These are phyloP conservation scores for Acholoe squamosa DNA, from an alignment of 2,888 invertebrate genomes.

Conservation along the genomic window DNA sequence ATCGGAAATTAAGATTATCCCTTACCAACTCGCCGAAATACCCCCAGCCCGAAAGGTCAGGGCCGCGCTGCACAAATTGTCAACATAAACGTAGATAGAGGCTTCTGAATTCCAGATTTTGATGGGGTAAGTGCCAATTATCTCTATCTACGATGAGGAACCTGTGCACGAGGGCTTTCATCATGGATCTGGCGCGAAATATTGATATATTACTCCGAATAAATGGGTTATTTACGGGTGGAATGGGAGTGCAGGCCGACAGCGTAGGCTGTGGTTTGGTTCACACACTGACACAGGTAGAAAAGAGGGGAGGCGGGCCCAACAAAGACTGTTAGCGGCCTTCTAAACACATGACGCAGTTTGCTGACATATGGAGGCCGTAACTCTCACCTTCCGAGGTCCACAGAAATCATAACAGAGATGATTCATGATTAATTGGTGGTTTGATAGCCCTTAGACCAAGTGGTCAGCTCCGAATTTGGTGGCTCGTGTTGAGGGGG, in stretches of 20 bases:
- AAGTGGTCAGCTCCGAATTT: slow-evolving; percentile 43
- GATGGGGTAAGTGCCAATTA: slow-evolving; percentile 50
- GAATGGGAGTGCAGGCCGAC: too few relatives aligned
- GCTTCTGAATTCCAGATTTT: slow-evolving; percentile 28
- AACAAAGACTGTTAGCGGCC: slow-evolving; percentile 5
- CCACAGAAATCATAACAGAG: neutral
- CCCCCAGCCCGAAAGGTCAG: slow-evolving; percentile 53
- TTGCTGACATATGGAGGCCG: neutral
- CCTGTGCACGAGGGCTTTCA: neutral
- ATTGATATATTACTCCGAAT: too few relatives aligned
- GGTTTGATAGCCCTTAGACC: neutral
- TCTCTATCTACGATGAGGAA: neutral
- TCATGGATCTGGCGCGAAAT: neutral
- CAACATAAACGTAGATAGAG: neutral
- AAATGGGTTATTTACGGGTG: too few relatives aligned
- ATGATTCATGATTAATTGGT: neutral
- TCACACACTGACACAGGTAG: neutral
- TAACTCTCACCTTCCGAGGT: neutral
- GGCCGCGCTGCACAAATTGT: slow-evolving; percentile 53
- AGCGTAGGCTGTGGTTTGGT: too few relatives aligned
- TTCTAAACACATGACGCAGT: neutral
- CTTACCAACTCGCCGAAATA: neutral
- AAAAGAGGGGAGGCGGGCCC: neutral
- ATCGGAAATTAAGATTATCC: neutral
- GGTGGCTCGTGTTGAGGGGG: neutral